phyloP scores from a whole-genome alignment of 2,113 vertebrate species.

The Eurystomus gularis region DNA sequence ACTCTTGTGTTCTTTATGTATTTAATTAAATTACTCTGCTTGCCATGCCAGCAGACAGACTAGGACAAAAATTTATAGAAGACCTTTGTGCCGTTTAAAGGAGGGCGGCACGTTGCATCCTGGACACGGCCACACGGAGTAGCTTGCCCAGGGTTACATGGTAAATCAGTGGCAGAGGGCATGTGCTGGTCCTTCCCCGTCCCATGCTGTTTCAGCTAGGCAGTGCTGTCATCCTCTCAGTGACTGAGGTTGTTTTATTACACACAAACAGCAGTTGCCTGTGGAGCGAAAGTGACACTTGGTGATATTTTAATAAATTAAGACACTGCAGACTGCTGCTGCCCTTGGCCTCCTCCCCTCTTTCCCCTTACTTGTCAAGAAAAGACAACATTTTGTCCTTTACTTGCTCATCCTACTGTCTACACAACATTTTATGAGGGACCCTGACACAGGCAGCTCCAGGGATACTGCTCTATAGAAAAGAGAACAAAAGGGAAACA shows the following conservation, averaged over 20 bases:
- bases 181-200: not conserved
- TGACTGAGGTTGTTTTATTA: constrained; percentile 35
- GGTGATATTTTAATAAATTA: constrained; percentile 58
- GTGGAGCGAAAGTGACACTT: constrained; percentile 51
- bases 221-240: not conserved
- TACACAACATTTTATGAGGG: not conserved
- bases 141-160: not conserved
- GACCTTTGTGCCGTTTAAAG: not conserved
- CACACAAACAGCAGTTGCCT: constrained; percentile 15
- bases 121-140: not conserved
- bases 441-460: not conserved
- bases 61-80: not conserved
- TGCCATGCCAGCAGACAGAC: not conserved
- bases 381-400: constrained; percentile 8
- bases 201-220: not conserved
- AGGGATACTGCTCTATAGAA: not conserved
- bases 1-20: not conserved
- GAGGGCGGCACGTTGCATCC: not conserved
- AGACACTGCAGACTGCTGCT: constrained; percentile 24
- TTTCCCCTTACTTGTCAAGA: constrained; percentile 38
- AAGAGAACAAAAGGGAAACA: not conserved
- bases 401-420: not conserved
- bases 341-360: constrained; percentile 11
- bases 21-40: constrained; percentile 13
- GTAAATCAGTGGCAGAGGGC: not conserved